Percentiles rank a stretch among this genome's conserved stretches.
Evolutionary conservation across 2,888 invertebrate genomes (phyloP).

Genomic region (Cacoxenus indagator): DNA sequence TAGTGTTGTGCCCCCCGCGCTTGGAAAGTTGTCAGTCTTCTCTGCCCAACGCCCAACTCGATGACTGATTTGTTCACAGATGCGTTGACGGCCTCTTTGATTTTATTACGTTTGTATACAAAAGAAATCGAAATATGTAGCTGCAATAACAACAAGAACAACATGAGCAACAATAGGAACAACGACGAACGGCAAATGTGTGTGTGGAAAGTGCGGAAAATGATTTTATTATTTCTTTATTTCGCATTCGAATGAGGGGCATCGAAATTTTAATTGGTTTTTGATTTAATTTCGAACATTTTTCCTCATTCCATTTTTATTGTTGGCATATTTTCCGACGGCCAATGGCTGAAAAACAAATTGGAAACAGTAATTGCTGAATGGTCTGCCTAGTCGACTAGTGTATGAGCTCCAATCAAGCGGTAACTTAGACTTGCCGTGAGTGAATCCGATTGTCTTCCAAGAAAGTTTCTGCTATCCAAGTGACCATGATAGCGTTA

Average conservation of each 20-base stretch:
- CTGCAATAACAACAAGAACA: conserved; percentile 3
- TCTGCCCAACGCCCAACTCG: background rate
- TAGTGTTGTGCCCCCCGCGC: background rate
- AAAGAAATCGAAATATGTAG: background rate
- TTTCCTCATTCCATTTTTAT: conserved; percentile 27
- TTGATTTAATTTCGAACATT: conserved; percentile 37
- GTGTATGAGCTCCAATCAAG: too few species aligned
- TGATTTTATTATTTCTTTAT: conserved; percentile 43
- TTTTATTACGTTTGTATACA: conserved; percentile 14
- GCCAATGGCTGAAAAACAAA: background rate
- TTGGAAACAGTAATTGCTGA: background rate
- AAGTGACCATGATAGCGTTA: too few species aligned
- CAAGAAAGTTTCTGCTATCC: too few species aligned
- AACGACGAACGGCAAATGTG: background rate
- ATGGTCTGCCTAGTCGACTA: too few species aligned
- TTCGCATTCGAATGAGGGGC: conserved; percentile 42
- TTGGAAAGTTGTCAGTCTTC: background rate
- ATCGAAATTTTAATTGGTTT: conserved; percentile 51
- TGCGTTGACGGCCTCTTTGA: background rate
- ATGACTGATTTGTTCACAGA: background rate
- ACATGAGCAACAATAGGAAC: background rate
- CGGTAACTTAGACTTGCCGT: too few species aligned
- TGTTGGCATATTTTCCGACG: conserved; percentile 23
- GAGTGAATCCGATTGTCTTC: too few species aligned
- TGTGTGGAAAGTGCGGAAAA: background rate